Evolutionary conservation across 2,888 invertebrate species (phyloP), one percentile per base, ranked within the genome.

Genomic region (Leptinotarsa juncta): DNA sequence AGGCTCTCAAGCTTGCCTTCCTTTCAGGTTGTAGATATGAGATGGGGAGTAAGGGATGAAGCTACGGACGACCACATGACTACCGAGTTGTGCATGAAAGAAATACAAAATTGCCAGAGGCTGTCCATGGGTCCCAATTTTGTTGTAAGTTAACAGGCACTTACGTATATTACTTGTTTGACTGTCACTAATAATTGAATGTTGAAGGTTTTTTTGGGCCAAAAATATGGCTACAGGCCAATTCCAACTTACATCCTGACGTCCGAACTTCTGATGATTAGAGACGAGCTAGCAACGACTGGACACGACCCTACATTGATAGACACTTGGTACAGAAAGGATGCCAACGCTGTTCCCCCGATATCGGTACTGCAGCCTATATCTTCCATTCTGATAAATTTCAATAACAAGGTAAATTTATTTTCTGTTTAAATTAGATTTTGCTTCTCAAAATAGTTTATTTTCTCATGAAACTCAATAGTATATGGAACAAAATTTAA

Each of bases 21-120:
- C 42, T 42, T 42, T 42, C 42, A 42, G 42, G 42, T 42, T 3
- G 98, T 98, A 48, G 98, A 98, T 88, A 98, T 98, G 98, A 91
- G 98, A 84, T 98, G 98, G 98, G 98, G 98, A 5, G 98, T 98
- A 0, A 90, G 98, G 84, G 98, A 99, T 85, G 98, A 98, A 88
- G 98, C 98, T 0, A 99, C 98, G 0, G 98, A 99, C 84, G 99
- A 99, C 92, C 99, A 99, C 89, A 98, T 98, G 98, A 99, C 98
- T 23, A 98, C 98, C 0, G 97, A 98, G 84, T 91, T 99, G 0
- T 99, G 99, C 86, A 98, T 99, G 97, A 93, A 96, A 78, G 99
- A 99, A 89, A 98, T 99, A 78, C 95, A 96, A 88, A 99, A 98
- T 88, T 99, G 98, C 85, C 98, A 99, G 87, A 91, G 98, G 3